A percentile compares a stretch with the other conserved stretches of the same genome.
Evolutionary conservation across 2,888 invertebrate genomes (phyloP).

Genomic region (Oligia strigilis): DNA sequence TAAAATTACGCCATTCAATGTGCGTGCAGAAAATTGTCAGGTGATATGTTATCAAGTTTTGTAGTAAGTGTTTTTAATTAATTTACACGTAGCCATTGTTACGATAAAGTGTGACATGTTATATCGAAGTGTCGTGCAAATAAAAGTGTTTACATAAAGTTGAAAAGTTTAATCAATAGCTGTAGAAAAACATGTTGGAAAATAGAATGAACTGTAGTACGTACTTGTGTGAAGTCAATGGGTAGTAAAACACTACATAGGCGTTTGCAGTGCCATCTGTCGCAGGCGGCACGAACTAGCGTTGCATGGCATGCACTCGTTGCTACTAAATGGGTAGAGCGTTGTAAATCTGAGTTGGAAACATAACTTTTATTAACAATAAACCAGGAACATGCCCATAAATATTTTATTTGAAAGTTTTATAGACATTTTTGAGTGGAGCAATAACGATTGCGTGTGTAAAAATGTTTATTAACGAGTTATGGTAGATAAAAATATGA

Average conservation of each 20-base stretch:
- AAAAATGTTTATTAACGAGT: slow-evolving; percentile 5
- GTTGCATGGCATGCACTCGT: slow-evolving; percentile 53
- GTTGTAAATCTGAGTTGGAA: neutral
- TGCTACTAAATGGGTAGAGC: neutral
- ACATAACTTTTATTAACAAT: slow-evolving; percentile 7
- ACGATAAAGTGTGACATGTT: slow-evolving; percentile 16
- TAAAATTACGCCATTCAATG: slow-evolving; percentile 13
- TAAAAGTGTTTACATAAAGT: slow-evolving; percentile 34
- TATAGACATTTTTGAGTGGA: neutral
- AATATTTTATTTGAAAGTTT: slow-evolving; percentile 13
- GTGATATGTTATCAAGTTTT: slow-evolving; percentile 16
- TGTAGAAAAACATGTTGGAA: slow-evolving; percentile 4
- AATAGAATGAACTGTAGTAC: slow-evolving; percentile 12
- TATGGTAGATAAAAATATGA: slow-evolving; percentile 1
- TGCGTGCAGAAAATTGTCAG: slow-evolving; percentile 11
- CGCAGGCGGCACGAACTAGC: slow-evolving; percentile 26
- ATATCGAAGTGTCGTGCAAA: slow-evolving; percentile 25
- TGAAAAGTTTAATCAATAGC: slow-evolving; percentile 45
- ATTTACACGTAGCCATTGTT: slow-evolving; percentile 21
- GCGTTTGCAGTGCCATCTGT: slow-evolving; percentile 54
- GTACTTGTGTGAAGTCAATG: slow-evolving; percentile 1
- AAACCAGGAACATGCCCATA: neutral
- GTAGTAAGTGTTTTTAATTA: slow-evolving; percentile 46
- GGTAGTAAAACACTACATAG: neutral
- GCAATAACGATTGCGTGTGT: neutral